Evolutionary conservation across 1,140 invertebrate genomes (phyloP).

Genomic region (Prorops nasuta): DNA sequence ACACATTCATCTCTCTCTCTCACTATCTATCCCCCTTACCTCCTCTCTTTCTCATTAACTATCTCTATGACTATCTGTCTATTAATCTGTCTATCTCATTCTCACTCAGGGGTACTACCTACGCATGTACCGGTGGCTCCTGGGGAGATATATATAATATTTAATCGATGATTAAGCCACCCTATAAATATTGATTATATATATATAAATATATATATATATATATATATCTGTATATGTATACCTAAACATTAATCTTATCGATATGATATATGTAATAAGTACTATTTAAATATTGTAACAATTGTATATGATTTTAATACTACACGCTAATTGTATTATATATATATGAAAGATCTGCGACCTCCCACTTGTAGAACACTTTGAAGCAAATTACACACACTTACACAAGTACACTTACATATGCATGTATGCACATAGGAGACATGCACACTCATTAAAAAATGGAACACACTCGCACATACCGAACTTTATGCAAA

Average conservation of each 20-base stretch:
- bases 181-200: conserved; percentile 51
- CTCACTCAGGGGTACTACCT: too few relatives aligned
- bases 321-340: conserved; percentile 58
- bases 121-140: too few relatives aligned
- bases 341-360: conserved; percentile 57
- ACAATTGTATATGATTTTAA: conserved; percentile 60
- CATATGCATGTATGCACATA: conserved; percentile 20
- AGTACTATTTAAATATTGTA: conserved; percentile 60
- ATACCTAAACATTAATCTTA: conserved; percentile 45
- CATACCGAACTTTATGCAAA: not conserved
- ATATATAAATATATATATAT: conserved; percentile 37
- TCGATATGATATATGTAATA: conserved; percentile 55
- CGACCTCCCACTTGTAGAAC: conserved; percentile 56
- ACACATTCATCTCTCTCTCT: conserved; percentile 5
- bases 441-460: conserved; percentile 19
- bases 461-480: conserved; percentile 15
- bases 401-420: conserved; percentile 23
- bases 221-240: conserved; percentile 50
- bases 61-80: too few relatives aligned
- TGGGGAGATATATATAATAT: too few relatives aligned
- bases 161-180: conserved; percentile 37
- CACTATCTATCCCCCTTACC: conserved; percentile 5
- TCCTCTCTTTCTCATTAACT: too few relatives aligned
- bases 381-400: conserved; percentile 18
- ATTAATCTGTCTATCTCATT: too few relatives aligned